Evolutionary conservation across 2,797 vertebrate species (phyloP), one percentile per base, ranked within the genome.

Genomic region (Myotis pilosus): DNA sequence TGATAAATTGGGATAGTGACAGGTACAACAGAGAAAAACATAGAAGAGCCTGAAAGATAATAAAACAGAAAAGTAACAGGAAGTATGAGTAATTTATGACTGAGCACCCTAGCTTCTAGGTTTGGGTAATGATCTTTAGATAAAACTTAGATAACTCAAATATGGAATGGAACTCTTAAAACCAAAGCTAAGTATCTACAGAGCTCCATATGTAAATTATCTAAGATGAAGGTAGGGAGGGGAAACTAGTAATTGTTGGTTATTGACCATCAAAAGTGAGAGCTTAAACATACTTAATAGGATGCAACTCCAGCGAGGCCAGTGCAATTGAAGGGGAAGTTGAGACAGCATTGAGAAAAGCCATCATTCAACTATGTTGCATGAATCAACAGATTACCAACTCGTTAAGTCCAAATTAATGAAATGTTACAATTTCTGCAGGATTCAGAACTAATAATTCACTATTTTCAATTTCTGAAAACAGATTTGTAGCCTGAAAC

Each of bases 391-490:
- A 82, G 13, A 71, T 8, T 4, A 30, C n/a, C 62, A 75, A 36
- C 13, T 25, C 49, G 28, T n/a, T 19, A 57, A 51, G 55, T 49
- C 15, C 20, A 87, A 76, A 90, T 71, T 55, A 64, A 87, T 71
- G 83, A 75, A 22, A 15, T 51, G 16, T 47, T 90, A 66, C 3
- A 13, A 64, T 76, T 49, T 87, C 23, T 84, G 10, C 16, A 94
- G 33, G 55, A 44, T 71, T 71, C 25, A 30, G 2, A 36, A 47
- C 30, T 51, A 76, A 80, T 1, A 93, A 17, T 38, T 82, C 8
- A 78, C 2, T 47, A 9, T 76, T 71, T 91, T 90, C 36, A 78
- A 71, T 84, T 80, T 69, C 22, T 86, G 82, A 92, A 84, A 95
- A 82, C n/a, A 71, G 51, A 75, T n/a, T 41, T 36, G 23, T 47